phyloP scores from a whole-genome alignment of 2,113 vertebrate genomes.

The Nycticryphes semicollaris region DNA sequence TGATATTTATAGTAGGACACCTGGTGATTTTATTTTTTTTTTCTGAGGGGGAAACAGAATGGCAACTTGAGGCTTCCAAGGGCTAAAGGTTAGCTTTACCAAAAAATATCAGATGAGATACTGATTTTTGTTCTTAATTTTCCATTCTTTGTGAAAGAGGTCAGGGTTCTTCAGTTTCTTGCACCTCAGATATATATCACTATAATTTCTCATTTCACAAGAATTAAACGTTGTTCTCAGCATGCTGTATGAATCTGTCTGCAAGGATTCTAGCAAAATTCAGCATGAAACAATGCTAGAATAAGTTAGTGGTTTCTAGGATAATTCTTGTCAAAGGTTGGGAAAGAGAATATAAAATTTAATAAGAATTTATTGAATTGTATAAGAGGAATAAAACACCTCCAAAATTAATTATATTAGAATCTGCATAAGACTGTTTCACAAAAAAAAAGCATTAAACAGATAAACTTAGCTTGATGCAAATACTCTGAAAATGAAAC shows the following conservation, averaged over 20 bases:
- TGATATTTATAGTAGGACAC: background rate
- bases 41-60: background rate
- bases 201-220: background rate
- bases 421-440: background rate
- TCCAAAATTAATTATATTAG: background rate
- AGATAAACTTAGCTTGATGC: background rate
- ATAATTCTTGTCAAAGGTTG: background rate
- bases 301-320: background rate
- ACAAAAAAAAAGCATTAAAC: background rate
- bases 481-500: background rate
- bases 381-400: background rate
- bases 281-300: background rate
- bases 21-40: background rate
- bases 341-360: background rate
- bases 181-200: background rate
- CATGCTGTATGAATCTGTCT: background rate
- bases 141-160: background rate
- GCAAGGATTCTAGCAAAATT: background rate
- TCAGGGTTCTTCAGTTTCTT: background rate
- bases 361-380: background rate
- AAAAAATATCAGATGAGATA: background rate
- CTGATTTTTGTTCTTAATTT: background rate
- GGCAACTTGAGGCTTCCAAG: background rate
- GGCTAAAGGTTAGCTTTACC: background rate
- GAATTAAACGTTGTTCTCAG: background rate